Base-by-base conservation (phyloP, 2,797 vertebrate genomes). In the Cirrhinus molitorella region DNA sequence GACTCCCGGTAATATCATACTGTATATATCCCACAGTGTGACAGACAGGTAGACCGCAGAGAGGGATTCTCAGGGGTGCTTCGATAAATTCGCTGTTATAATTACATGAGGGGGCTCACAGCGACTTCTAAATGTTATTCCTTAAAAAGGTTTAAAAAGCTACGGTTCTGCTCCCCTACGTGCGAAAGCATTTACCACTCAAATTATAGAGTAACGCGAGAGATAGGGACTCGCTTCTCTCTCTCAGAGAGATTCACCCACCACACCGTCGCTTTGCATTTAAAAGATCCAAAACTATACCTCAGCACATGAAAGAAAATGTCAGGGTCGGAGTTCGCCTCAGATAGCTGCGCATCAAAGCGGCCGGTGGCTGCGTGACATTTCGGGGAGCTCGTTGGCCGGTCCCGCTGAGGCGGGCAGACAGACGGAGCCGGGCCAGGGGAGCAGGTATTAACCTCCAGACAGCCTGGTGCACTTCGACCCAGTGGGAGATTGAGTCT, bases 241-340 rank as follows among this genome's bases (percentile, higher is more conserved):
- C 31, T 21, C 47, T 71, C 8, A n/a, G 28, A n/a, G 53, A 81
- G 55, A 37, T 57, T 73, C 72, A 77, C 53, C 28, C 43, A 77
- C 67, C 53, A 73, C 74, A 66, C 4, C 3, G n/a, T n/a, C 68
- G 57, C 88, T 93, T 92, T 92, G 89, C 89, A 90, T 92, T 90
- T 92, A 80, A 91, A 91, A 91, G 84, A 86, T 40, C 25, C 82
- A 11, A 83, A 80, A 68, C 72, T 68, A 73, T 57, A 4, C 37
- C 70, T 34, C 70, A 1, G 16, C 76, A 87, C 88, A 89, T 93
- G 85, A 93, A 93, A 93, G 91, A 81, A 93, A 94, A 93, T 93
- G 90, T 92, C 91, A 94, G 90, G 89, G 88, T 80, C 87, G 86
- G 83, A 92, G 90, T 85, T 78, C 70, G n/a, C 49, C 84, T 87